These are phyloP conservation scores for Poeciliopsis infans DNA, from an alignment of 2,797 vertebrate genomes.

Conservation along the genomic window DNA sequence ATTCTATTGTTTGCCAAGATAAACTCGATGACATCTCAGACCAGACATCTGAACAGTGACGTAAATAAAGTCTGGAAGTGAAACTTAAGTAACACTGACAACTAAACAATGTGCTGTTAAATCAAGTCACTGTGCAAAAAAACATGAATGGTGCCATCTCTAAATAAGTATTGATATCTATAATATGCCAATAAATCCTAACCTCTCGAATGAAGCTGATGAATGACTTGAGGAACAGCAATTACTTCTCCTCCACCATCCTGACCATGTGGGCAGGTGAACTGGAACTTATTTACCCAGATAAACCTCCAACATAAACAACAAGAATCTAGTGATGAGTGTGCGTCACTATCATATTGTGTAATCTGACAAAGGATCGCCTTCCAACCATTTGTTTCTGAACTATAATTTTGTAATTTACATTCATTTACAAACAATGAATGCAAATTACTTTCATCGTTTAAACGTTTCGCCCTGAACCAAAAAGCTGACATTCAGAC, in stretches of 20 bases:
- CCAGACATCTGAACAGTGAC: too few relatives aligned
- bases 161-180: too few relatives aligned
- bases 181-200: not conserved
- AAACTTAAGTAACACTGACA: too few relatives aligned
- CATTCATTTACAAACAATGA: too few relatives aligned
- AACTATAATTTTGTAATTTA: not conserved
- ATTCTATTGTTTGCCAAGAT: not conserved
- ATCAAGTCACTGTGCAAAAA: too few relatives aligned
- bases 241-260: not conserved
- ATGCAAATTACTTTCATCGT: not conserved
- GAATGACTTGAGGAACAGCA: not conserved
- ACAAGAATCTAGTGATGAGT: not conserved
- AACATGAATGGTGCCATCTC: too few relatives aligned
- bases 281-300: not conserved
- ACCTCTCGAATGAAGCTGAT: not conserved
- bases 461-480: not conserved
- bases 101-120: too few relatives aligned
- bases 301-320: not conserved
- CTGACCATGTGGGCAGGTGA: not conserved
- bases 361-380: not conserved
- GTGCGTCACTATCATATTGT: too few relatives aligned
- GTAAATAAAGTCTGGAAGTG: too few relatives aligned
- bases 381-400: not conserved
- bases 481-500: not conserved
- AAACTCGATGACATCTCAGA: not conserved